Evolutionary conservation across 2,888 invertebrate species (phyloP).

Genomic region (Eristalis arbustorum): DNA sequence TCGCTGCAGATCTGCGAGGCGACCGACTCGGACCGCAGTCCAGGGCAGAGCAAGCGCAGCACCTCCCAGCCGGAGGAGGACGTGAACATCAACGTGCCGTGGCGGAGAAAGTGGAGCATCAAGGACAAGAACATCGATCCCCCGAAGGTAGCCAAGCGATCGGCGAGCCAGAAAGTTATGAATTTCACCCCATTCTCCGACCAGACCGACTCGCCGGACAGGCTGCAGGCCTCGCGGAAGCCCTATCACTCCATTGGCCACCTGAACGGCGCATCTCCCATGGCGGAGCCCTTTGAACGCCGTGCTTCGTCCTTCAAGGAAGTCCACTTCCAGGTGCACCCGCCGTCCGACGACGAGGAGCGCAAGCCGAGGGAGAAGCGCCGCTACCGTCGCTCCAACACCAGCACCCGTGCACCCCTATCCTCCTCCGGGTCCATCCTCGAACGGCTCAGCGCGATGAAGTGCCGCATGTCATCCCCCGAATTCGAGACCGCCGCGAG

Average conservation of each 20-base stretch:
- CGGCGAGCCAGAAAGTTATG: background rate
- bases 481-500: conserved; percentile 74
- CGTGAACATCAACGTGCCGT: conserved; percentile 30
- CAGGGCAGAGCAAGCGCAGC: background rate
- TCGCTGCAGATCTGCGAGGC: conserved; percentile 55
- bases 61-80: conserved; percentile 23
- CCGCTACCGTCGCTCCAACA: conserved; percentile 77
- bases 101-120: conserved; percentile 43
- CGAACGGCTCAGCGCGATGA: conserved; percentile 78
- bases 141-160: background rate
- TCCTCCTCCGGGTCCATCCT: conserved; percentile 76
- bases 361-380: conserved; percentile 75
- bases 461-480: conserved; percentile 77
- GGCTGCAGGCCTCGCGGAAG: conserved; percentile 34
- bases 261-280: conserved; percentile 73
- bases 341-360: conserved; percentile 14
- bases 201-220: conserved; percentile 14
- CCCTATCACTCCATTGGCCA: conserved; percentile 72
- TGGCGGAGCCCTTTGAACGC: conserved; percentile 69
- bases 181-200: background rate
- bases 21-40: conserved; percentile 39
- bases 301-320: conserved; percentile 76
- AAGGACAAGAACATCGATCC: conserved; percentile 44
- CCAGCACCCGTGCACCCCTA: conserved; percentile 72
- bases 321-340: conserved; percentile 75